Evolutionary conservation across 2,797 vertebrate genomes (phyloP).

Genomic region (Chrysocyon brachyurus): DNA sequence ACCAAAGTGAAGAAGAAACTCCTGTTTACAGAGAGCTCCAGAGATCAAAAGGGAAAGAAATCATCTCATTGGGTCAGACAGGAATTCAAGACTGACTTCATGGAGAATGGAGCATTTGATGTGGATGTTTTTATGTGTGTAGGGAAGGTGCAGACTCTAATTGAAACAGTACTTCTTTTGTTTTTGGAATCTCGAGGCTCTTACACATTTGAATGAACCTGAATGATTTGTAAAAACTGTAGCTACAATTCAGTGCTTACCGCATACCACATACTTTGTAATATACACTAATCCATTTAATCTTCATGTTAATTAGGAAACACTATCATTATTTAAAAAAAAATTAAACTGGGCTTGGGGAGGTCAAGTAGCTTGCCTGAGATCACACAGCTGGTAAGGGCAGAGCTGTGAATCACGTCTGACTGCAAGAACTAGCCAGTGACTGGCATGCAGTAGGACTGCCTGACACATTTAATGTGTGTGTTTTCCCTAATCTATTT

Average conservation of each 20-base stretch:
- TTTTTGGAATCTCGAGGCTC: neutral
- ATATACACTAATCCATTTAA: neutral
- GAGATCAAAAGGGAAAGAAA: neutral
- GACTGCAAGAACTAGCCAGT: neutral
- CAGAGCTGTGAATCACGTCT: neutral
- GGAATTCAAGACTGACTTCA: neutral
- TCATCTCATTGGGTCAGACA: neutral
- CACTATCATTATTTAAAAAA: slow-evolving; percentile 14
- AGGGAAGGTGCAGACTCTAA: neutral
- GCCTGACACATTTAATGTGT: neutral
- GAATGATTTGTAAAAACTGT: neutral
- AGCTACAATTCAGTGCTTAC: neutral
- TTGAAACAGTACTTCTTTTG: neutral
- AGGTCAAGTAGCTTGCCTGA: neutral
- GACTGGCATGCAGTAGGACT: neutral
- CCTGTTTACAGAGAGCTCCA: neutral
- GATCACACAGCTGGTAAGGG: neutral
- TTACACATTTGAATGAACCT: neutral
- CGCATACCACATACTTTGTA: neutral
- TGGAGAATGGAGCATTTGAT: neutral
- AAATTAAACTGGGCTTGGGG: neutral
- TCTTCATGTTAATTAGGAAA: neutral
- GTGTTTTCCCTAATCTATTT: neutral
- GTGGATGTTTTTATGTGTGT: neutral
- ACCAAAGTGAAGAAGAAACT: neutral